A percentile compares a stretch with the other conserved stretches of the same genome.
These are phyloP conservation scores for Dipodomys merriami DNA, from an alignment of 2,113 vertebrate genomes.

Conservation along the genomic window DNA sequence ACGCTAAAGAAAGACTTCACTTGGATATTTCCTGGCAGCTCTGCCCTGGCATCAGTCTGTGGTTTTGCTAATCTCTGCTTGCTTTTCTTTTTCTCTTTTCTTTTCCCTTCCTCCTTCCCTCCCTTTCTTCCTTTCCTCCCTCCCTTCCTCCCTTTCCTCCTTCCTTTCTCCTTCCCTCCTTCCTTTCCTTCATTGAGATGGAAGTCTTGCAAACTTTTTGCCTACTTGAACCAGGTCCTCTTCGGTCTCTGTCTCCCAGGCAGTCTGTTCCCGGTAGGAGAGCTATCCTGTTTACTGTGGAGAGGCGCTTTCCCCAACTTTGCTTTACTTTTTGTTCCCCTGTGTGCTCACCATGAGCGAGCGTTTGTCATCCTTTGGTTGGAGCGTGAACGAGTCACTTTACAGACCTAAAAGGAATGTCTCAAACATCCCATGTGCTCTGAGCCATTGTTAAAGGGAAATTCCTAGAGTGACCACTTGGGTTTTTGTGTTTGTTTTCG, in stretches of 20 bases:
- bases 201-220: no score
- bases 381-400: background rate
- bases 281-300: background rate
- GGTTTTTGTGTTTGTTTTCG: no score
- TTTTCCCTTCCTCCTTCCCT: no score
- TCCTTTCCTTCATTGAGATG: no score
- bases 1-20: background rate
- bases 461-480: background rate
- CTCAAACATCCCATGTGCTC: background rate
- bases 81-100: no score
- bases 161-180: no score
- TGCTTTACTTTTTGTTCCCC: background rate
- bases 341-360: background rate
- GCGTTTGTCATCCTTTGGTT: background rate
- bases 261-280: background rate
- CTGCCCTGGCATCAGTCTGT: background rate
- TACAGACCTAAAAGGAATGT: background rate
- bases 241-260: no score
- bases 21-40: background rate
- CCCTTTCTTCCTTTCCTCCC: no score
- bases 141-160: no score
- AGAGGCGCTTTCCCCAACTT: background rate
- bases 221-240: no score
- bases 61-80: no score
- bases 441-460: background rate